Evolutionary conservation across 2,888 invertebrate genomes (phyloP).

Genomic region (Candidula unifasciata): DNA sequence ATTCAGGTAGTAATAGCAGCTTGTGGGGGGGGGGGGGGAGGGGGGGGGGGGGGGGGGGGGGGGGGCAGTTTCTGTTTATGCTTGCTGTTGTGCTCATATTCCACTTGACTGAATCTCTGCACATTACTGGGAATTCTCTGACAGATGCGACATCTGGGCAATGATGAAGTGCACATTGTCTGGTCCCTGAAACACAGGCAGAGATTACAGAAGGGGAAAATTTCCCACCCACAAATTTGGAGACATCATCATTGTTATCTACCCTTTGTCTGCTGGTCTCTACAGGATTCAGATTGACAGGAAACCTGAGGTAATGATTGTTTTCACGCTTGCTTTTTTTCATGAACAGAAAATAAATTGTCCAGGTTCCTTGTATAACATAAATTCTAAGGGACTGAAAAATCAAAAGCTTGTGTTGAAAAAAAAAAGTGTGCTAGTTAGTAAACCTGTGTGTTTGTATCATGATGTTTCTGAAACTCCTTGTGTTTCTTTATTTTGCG

Average conservation of each 20-base stretch:
- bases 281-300: constrained; percentile 92
- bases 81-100: too few species aligned
- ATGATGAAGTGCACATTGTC: constrained; percentile 98
- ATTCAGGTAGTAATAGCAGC: too few species aligned
- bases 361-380: too few species aligned
- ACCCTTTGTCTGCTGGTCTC: constrained; percentile 90
- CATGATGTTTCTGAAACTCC: too few species aligned
- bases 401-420: too few species aligned
- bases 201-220: constrained; percentile 96
- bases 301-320: constrained; percentile 86
- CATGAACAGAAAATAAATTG: background rate
- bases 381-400: too few species aligned
- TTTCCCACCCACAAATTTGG: constrained; percentile 99
- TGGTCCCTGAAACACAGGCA: constrained; percentile 98
- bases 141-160: constrained; percentile 94
- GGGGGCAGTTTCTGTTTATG: too few species aligned
- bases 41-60: too few species aligned
- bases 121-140: background rate
- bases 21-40: too few species aligned
- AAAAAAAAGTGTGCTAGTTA: background rate
- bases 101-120: too few species aligned
- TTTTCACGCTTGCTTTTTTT: background rate
- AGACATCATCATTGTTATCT: constrained; percentile 97
- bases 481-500: too few species aligned
- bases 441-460: too few species aligned